These are phyloP conservation scores for Liposcelis brunnea DNA, from an alignment of 2,888 invertebrate species.

Conservation along the genomic window DNA sequence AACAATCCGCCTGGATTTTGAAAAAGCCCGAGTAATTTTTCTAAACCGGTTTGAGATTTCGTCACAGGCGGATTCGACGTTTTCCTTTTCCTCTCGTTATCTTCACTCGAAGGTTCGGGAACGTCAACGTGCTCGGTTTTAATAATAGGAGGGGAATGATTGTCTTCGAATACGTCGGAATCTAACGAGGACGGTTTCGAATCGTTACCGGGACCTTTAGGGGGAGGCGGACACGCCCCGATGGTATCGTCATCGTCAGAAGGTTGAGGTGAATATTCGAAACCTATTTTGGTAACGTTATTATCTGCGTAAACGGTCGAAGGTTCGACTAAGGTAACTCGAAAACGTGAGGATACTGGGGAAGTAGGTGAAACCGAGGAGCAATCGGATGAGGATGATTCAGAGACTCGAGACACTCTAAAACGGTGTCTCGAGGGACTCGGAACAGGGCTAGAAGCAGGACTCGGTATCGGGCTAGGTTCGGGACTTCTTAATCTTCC, in stretches of 20 bases:
- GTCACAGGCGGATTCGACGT: slow-evolving; percentile 7
- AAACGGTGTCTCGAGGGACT: slow-evolving; percentile 21
- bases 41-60: slow-evolving; percentile 37
- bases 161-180: too few species aligned
- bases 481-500: slow-evolving; percentile 47
- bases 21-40: slow-evolving; percentile 45
- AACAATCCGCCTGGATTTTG: slow-evolving; percentile 31
- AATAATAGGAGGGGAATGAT: background rate
- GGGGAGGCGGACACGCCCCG: background rate
- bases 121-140: slow-evolving; percentile 22
- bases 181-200: too few species aligned
- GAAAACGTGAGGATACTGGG: slow-evolving; percentile 25
- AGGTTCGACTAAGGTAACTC: slow-evolving; percentile 25
- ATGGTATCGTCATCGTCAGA: background rate
- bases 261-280: slow-evolving; percentile 18
- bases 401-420: slow-evolving; percentile 30
- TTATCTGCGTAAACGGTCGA: slow-evolving; percentile 15
- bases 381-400: slow-evolving; percentile 28
- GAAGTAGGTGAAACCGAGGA: slow-evolving; percentile 24
- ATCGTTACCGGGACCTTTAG: too few species aligned
- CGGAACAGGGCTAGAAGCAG: slow-evolving; percentile 50
- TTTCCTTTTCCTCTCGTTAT: slow-evolving; percentile 24
- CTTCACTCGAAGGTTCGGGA: slow-evolving; percentile 19
- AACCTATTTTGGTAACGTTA: slow-evolving; percentile 26
- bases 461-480: slow-evolving; percentile 43